Evolutionary conservation across 2,113 vertebrate genomes (phyloP), one percentile per base, ranked within the genome.

Genomic region (Shinisaurus crocodilurus): DNA sequence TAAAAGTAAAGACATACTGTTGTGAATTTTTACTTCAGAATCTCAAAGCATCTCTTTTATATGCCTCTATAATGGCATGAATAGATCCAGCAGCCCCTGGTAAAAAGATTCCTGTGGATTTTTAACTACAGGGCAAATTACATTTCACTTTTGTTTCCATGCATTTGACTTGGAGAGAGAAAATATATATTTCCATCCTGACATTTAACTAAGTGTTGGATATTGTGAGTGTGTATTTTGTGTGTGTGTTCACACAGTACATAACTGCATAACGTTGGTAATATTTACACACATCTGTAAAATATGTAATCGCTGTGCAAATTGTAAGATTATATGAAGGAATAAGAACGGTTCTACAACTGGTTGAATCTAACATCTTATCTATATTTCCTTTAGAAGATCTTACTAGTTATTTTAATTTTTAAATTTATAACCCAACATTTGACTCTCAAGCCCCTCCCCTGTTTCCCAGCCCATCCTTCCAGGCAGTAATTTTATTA

Each of bases 1-100:
- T n/a, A n/a, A 94, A 97, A 96, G 94, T 89, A 94, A 93, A 96
- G 96, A 96, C 94, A 91, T 88, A 86, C 92, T 93, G 95, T 92
- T 95, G 93, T 96, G 95, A 96, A 96, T 97, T 96, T 97, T 95
- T 93, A 95, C 95, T 95, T 96, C 93, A 90, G 95, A 96, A 97
- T 97, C 96, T 97, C 94, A 94, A 96, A 95, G 95, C 92, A 0
- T 95, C 90, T 96, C 94, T 96, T 97, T 96, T 95, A 91, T 97
- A 97, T 97, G 92, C 95, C 94, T 95, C 94, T 94, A 87, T 93
- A 95, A 96, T 82, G 94, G 93, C 90, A 94, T 96, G 95, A 95
- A 96, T 89, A 95, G 95, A 95, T 95, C 94, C 92, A 93, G 92
- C 95, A 95, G 94, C 92, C 86, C 82, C 91, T 95, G 84, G 94